phyloP scores from a whole-genome alignment of 2,888 invertebrate genomes.

The Cylindroiulus punctatus region DNA sequence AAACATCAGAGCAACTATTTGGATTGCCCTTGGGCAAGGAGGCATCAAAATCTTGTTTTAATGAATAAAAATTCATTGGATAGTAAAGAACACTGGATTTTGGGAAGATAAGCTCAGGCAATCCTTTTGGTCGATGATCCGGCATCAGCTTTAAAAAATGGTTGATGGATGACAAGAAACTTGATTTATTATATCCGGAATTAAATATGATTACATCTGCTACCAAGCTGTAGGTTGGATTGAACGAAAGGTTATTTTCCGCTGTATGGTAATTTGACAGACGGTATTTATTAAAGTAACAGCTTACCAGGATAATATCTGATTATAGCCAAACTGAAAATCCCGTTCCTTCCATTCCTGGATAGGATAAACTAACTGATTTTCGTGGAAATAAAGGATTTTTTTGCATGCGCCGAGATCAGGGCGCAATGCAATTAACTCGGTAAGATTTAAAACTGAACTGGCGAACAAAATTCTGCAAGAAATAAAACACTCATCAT shows the following conservation, averaged over 20 bases:
- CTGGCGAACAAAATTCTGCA: conserved; percentile 73
- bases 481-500: neutral
- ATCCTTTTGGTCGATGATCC: conserved; percentile 72
- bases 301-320: conserved; percentile 75
- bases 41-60: neutral
- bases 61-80: conserved; percentile 67
- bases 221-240: conserved; percentile 70
- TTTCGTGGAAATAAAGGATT: conserved; percentile 81
- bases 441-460: conserved; percentile 76
- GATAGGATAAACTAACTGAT: conserved; percentile 78
- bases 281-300: neutral
- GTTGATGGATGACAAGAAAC: conserved; percentile 73
- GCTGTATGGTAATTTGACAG: neutral
- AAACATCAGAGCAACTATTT: neutral
- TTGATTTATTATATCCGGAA: conserved; percentile 75
- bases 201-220: conserved; percentile 78
- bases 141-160: conserved; percentile 75
- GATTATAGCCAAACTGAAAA: conserved; percentile 80
- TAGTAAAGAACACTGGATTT: conserved; percentile 75
- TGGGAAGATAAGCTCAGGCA: conserved; percentile 70
- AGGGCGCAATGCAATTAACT: conserved; percentile 75
- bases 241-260: neutral
- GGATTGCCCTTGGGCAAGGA: neutral
- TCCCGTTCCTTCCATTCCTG: conserved; percentile 75
- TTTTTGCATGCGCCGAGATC: conserved; percentile 72